Base-by-base conservation (phyloP, 2,113 vertebrate genomes). In the Pyxicephalus adspersus region DNA sequence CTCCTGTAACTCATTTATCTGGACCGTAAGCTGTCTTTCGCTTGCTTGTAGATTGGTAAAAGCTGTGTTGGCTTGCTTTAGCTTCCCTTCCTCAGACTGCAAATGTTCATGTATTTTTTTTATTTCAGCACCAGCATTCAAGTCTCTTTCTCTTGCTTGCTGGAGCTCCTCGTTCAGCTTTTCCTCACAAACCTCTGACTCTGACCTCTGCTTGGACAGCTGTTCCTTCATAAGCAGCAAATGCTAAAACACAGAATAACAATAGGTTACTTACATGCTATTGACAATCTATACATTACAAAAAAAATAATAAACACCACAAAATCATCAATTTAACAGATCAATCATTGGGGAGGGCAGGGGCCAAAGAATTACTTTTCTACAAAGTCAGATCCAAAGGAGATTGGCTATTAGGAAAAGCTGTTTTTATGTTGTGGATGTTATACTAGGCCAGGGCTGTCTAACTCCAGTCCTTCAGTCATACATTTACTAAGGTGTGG, bases 191-290 rank as follows among this genome's bases (percentile, higher is more conserved):
- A 31, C 72, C 28, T 96, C 94, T 0, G 89, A 86, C 83, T 97
- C 93, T 45, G 84, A 91, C 70, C 89, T 91, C 52, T 98, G 94
- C 50, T 87, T 91, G 4, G 92, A 90, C 50, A 98, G 90, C 83
- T 96, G 95, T 73, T 98, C 95, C 88, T 96, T 99, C 84, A 96
- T 88, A 2, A 90, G 89, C 90, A 98, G 95, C 89, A 99, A 83
- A 80, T 96, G 96, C 97, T 99, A 92, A 89, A 20, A 83, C 86
- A 86, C 0, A 79, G 76, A 23, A 76, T 4, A 82, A 0, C n/a
- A 72, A 76, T 13, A 13, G 1, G 38, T 45, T 45, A 45, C 38
- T 13, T 13, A 45, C 38, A 13, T 8, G 11, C 38, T 13, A 9
- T 9, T 13, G 2, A 6, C 11, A 13, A 9, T 13, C 34, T 9